Percentiles rank a stretch among this genome's conserved stretches.
phyloP scores from a whole-genome alignment of 1,140 invertebrate species.

The Parapsyche elsis region DNA sequence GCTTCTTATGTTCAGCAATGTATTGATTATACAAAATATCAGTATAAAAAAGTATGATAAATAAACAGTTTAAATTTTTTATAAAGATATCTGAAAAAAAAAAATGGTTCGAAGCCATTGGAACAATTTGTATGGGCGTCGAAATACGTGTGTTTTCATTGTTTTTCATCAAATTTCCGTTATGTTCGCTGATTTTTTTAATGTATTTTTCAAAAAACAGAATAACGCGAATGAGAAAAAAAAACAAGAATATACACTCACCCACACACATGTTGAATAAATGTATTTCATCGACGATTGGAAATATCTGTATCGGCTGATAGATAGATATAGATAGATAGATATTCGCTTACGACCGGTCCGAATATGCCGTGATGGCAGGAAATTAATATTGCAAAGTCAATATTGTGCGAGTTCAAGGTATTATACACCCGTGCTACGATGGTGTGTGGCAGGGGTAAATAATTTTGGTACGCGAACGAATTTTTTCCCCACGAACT shows the following conservation, averaged over 20 bases:
- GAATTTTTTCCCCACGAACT: too few species aligned
- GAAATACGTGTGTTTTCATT: too few species aligned
- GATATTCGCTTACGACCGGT: conserved; percentile 31
- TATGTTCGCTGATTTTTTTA: neutral
- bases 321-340: conserved; percentile 7
- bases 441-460: neutral
- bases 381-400: conserved; percentile 48
- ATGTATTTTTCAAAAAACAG: neutral
- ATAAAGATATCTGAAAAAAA: too few species aligned
- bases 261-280: neutral
- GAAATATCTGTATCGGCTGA: neutral
- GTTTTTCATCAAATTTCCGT: conserved; percentile 36
- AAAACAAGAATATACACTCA: conserved; percentile 12
- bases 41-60: too few species aligned
- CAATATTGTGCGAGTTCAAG: conserved; percentile 46
- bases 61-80: too few species aligned
- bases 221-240: neutral
- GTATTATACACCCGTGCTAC: conserved; percentile 39
- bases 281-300: conserved; percentile 29
- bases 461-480: neutral
- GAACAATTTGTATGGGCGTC: too few species aligned
- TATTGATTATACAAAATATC: too few species aligned
- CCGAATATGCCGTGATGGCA: conserved; percentile 45
- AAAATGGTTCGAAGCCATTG: too few species aligned
- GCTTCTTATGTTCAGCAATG: too few species aligned